phyloP scores from a whole-genome alignment of 2,888 invertebrate genomes.

The Alloscopus bannaensis region DNA sequence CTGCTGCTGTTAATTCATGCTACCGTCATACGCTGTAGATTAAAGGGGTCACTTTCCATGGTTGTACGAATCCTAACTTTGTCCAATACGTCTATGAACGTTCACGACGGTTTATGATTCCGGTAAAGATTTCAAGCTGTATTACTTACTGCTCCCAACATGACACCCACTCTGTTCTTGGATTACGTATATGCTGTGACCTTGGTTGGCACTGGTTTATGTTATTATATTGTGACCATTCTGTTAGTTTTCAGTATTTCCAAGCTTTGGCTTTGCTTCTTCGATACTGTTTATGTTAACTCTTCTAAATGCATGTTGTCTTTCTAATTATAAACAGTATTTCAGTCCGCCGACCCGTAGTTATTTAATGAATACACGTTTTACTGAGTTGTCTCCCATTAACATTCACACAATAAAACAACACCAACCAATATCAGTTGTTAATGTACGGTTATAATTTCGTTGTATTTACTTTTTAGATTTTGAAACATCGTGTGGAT shows the following conservation, averaged over 20 bases:
- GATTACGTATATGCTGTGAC: too few species aligned
- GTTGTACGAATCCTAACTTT: conserved; percentile 95
- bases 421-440: background rate
- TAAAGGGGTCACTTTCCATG: conserved; percentile 97
- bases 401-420: too few species aligned
- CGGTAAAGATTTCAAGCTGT: conserved; percentile 82
- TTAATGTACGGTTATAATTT: background rate
- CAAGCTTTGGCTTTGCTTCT: too few species aligned
- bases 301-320: too few species aligned
- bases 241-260: too few species aligned
- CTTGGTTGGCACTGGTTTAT: too few species aligned
- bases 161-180: background rate
- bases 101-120: conserved; percentile 96
- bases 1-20: conserved; percentile 53
- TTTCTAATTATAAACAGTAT: too few species aligned
- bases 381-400: too few species aligned
- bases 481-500: conserved; percentile 94
- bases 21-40: conserved; percentile 82
- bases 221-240: too few species aligned
- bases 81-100: conserved; percentile 97
- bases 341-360: too few species aligned
- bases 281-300: too few species aligned
- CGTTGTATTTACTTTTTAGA: conserved; percentile 79
- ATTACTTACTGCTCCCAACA: conserved; percentile 11
- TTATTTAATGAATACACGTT: too few species aligned